Evolutionary conservation across 1,140 invertebrate genomes (phyloP).

Genomic region (Berghia stephanieae): DNA sequence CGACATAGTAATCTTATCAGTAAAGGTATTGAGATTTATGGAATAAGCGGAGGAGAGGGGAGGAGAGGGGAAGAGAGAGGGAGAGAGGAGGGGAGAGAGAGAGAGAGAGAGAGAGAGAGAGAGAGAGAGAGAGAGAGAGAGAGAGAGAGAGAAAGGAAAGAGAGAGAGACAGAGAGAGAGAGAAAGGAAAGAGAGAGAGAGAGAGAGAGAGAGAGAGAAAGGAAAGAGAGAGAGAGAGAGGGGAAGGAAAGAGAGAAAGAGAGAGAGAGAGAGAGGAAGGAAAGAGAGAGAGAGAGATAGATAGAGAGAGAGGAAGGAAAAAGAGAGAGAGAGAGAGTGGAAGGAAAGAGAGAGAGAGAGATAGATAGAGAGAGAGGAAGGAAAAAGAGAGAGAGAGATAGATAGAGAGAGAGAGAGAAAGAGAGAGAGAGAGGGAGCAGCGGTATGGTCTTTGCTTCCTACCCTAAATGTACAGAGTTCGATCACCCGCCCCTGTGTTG

Average conservation of each 20-base stretch:
- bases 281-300: conserved; percentile 40
- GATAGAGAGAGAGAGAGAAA: not conserved
- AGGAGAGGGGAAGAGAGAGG: not conserved
- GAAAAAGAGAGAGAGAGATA: not conserved
- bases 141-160: not conserved
- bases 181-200: not conserved
- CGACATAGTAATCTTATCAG: conserved; percentile 91
- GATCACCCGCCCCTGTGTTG: not conserved
- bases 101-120: not conserved
- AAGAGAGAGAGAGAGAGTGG: conserved; percentile 35
- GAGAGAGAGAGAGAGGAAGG: conserved; percentile 14
- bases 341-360: not conserved
- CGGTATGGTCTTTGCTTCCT: not conserved
- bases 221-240: conserved; percentile 8
- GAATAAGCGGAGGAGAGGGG: not conserved
- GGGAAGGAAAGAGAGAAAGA: conserved; percentile 7
- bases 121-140: not conserved
- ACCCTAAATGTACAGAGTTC: not conserved
- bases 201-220: conserved; percentile 15
- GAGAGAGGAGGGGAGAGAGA: not conserved
- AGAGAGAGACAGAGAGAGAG: conserved; percentile 1
- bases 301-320: conserved; percentile 37
- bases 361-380: not conserved
- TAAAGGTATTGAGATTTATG: conserved; percentile 72
- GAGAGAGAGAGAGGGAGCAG: not conserved